Base-by-base conservation (phyloP, 2,888 invertebrate species). In the Dryocosmus kuriphilus region DNA sequence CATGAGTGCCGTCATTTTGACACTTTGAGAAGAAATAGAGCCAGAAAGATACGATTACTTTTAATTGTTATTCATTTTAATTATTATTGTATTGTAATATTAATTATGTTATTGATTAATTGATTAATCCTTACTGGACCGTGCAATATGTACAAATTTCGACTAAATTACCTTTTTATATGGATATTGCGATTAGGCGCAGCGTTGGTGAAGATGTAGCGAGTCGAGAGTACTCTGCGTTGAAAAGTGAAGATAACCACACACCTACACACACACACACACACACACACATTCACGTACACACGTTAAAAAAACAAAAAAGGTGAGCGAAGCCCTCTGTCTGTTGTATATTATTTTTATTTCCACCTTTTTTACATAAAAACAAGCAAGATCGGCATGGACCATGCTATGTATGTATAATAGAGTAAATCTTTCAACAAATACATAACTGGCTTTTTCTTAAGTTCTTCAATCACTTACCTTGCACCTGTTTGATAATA, bases 281-380 rank as follows among this genome's bases (percentile, higher is more conserved):
- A 80, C 79, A 80, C 79, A 79, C 74, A 78, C 77, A 79, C 77
- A 74, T 76, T 79, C 80, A 77, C 79, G 80, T 79, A 80, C 79
- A 80, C 79, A 79, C 74, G 78, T 77, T 77, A 76, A 76, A 78
- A 81, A 51, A 80, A 77, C 73, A 79, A 77, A 81, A 80, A 81
- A 83, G 81, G 85, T 84, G 84, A 84, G 83, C 81, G 83, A 84
- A 86, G 71, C 86, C 87, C 86, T 88, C 87, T 88, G 88, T 90
- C 89, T 90, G 88, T 90, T 90, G 90, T 90, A 90, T 88, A 90
- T 90, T 90, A 90, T 88, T 90, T 90, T 90, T 90, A 90, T 90
- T 90, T 90, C 88, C 90, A 90, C 87, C 89, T 89, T 90, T 90
- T 90, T 90, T 89, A 89, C 88, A 89, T 88, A 87, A 89, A 87